phyloP scores from a whole-genome alignment of 1,140 invertebrate species.

The Drosophila lowei region DNA sequence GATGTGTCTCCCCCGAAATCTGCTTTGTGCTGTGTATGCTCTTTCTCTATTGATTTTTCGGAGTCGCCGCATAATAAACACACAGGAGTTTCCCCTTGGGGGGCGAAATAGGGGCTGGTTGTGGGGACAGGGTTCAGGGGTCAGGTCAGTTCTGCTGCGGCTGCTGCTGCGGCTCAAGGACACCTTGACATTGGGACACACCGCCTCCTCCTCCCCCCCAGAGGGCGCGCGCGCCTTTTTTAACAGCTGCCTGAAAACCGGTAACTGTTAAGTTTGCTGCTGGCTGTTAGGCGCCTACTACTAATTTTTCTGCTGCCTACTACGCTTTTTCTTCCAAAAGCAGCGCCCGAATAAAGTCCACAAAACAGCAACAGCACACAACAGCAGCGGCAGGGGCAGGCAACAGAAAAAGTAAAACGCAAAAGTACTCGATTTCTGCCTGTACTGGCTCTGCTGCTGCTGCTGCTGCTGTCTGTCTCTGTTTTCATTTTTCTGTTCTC shows the following conservation, averaged over 20 bases:
- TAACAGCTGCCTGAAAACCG: conserved; percentile 48
- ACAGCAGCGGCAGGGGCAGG: not conserved
- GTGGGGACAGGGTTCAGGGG: conserved; percentile 18
- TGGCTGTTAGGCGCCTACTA: conserved; percentile 20
- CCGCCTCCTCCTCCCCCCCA: not conserved
- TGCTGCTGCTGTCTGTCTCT: conserved; percentile 42
- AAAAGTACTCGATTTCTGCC: conserved; percentile 22
- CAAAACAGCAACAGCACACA: conserved; percentile 22
- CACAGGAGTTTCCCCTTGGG: conserved; percentile 5
- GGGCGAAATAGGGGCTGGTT: not conserved
- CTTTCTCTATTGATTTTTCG: conserved; percentile 63
- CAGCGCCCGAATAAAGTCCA: conserved; percentile 32
- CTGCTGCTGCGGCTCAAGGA: conserved; percentile 49
- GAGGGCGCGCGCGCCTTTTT: conserved; percentile 24
- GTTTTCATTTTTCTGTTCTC: conserved; percentile 44
- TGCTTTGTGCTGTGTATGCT: conserved; percentile 41
- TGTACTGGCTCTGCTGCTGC: conserved; percentile 13
- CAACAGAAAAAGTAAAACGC: conserved; percentile 23
- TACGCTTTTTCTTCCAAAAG: conserved; percentile 46
- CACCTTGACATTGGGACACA: conserved; percentile 55
- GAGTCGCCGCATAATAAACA: conserved; percentile 27
- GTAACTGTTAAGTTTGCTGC: conserved; percentile 14
- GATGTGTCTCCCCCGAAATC: conserved; percentile 1
- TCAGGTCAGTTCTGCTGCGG: conserved; percentile 51
- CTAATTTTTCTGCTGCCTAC: conserved; percentile 26